Percentiles rank a stretch among this genome's conserved stretches.
Evolutionary conservation across 2,797 vertebrate species (phyloP).

Genomic region (Perodicticus potto): DNA sequence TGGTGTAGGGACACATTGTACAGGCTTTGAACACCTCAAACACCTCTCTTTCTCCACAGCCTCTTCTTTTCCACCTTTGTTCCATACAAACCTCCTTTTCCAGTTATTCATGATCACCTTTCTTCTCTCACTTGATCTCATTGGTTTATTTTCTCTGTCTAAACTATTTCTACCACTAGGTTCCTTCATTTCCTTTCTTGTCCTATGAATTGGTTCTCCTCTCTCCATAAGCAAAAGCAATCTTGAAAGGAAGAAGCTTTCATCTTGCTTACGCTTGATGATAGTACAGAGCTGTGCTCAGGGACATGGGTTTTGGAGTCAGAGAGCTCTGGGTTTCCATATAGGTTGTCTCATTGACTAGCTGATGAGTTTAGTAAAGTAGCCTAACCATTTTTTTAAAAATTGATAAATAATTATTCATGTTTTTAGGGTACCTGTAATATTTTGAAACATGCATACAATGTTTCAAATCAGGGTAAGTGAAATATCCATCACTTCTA

Average conservation of each 20-base stretch:
- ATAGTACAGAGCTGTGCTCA: too few species aligned
- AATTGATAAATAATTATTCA: neutral
- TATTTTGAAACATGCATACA: neutral
- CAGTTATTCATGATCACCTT: neutral
- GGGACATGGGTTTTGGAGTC: neutral
- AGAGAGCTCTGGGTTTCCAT: neutral
- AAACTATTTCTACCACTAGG: fast-evolving
- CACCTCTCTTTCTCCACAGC: neutral
- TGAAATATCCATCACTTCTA: neutral
- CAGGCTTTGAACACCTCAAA: neutral
- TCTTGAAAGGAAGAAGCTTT: neutral
- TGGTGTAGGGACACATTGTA: neutral
- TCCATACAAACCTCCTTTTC: fast-evolving
- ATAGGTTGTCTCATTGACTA: neutral
- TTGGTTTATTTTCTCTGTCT: neutral
- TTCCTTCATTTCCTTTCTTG: neutral
- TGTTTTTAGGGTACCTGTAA: neutral
- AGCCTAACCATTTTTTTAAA: neutral
- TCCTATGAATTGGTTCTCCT: neutral
- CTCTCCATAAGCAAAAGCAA: neutral
- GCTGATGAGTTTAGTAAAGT: neutral
- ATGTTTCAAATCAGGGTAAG: neutral
- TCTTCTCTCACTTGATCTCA: neutral
- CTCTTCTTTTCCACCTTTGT: neutral
- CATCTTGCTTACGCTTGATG: neutral